These are phyloP conservation scores for Hippopotamus amphibius DNA, from an alignment of 2,113 vertebrate species.

Conservation along the genomic window DNA sequence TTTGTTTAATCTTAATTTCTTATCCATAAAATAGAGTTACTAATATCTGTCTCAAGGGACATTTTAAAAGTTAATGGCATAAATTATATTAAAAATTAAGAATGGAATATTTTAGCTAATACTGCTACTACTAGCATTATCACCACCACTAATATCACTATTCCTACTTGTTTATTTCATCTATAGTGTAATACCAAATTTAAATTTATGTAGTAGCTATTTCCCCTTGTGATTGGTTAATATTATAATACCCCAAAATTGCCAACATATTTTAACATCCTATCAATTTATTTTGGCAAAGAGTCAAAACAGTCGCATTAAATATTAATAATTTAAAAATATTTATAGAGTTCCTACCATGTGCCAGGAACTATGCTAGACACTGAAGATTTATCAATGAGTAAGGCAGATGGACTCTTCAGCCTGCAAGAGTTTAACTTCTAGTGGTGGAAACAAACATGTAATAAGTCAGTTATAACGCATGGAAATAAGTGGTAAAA, in stretches of 20 bases:
- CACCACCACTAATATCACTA: not conserved
- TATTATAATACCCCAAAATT: not conserved
- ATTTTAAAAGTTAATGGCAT: not conserved
- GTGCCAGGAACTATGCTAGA: not conserved
- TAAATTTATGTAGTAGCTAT: not conserved
- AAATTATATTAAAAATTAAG: not conserved
- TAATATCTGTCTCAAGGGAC: not conserved
- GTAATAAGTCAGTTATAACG: not conserved
- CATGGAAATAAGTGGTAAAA: not conserved
- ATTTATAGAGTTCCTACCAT: not conserved
- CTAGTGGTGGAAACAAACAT: not conserved
- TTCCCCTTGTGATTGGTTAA: not conserved
- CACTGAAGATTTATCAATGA: not conserved
- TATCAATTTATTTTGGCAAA: conserved; percentile 4
- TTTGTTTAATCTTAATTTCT: not conserved
- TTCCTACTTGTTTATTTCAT: not conserved
- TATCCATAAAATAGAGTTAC: not conserved
- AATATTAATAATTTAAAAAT: not conserved
- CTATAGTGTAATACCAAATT: not conserved
- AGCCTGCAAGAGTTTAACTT: not conserved
- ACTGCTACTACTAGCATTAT: not conserved
- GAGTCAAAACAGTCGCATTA: not conserved
- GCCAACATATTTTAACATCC: not conserved
- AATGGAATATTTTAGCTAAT: not conserved
- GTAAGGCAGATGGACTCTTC: not conserved